Evolutionary conservation across 2,797 vertebrate genomes (phyloP).

Genomic region (Notoglanidium macrostoma): DNA sequence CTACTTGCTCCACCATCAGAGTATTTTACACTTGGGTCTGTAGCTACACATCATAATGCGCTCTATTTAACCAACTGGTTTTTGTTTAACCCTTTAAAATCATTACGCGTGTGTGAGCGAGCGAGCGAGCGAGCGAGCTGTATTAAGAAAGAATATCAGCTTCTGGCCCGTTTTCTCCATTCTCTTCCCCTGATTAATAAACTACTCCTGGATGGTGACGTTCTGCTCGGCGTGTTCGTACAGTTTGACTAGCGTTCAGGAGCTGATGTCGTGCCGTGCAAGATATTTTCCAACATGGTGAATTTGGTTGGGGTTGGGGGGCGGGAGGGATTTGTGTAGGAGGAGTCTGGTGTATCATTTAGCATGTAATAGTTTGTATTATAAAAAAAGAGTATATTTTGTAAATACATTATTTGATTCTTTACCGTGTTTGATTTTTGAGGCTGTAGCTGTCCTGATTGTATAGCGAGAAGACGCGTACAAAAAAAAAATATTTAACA

Average conservation of each 20-base stretch:
- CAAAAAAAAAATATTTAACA: slow-evolving; percentile 61
- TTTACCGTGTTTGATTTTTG: slow-evolving; percentile 78
- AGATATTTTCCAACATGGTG: slow-evolving; percentile 58
- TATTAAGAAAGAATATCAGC: background rate
- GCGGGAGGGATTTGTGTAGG: slow-evolving; percentile 58
- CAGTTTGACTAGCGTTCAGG: slow-evolving; percentile 49
- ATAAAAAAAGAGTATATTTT: slow-evolving; percentile 83
- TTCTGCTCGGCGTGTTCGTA: slow-evolving; percentile 24
- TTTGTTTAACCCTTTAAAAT: background rate
- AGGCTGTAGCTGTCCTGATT: slow-evolving; percentile 81
- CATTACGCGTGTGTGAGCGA: background rate
- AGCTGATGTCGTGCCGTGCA: slow-evolving; percentile 51
- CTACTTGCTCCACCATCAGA: background rate
- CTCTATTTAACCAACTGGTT: background rate
- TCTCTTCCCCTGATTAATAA: slow-evolving; percentile 19
- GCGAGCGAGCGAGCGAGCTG: background rate
- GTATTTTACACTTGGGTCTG: background rate
- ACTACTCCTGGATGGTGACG: slow-evolving; percentile 34
- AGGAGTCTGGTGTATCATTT: slow-evolving; percentile 85
- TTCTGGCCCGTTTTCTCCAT: background rate
- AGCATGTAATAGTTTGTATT: slow-evolving; percentile 78
- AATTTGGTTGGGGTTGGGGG: background rate
- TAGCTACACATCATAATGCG: background rate
- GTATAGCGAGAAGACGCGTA: slow-evolving; percentile 71
- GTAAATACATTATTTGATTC: slow-evolving; percentile 83